Evolutionary conservation across 92 coral and sea anemone genomes (phyloP).

Genomic region (Parazoanthus darwini): DNA sequence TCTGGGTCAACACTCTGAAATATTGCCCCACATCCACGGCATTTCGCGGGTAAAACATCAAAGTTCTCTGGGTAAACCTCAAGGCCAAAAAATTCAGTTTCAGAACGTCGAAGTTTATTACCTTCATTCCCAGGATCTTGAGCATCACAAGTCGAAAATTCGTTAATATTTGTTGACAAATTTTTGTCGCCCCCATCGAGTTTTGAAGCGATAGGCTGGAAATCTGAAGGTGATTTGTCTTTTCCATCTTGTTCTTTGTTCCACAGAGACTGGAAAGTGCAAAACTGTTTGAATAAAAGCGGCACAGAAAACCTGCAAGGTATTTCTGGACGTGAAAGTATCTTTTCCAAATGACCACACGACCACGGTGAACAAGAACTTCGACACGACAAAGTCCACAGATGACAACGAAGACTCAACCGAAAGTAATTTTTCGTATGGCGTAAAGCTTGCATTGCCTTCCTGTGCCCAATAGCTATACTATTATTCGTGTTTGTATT

Average conservation of each 20-base stretch:
- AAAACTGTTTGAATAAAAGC: conserved; percentile 3
- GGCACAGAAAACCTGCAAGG: not conserved
- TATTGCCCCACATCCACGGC: conserved; percentile 90
- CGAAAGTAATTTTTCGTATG: not conserved
- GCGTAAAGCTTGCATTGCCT: conserved; percentile 9
- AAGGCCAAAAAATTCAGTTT: conserved; percentile 37
- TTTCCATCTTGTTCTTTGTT: conserved; percentile 16
- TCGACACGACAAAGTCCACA: not conserved
- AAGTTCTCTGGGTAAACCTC: conserved; percentile 66
- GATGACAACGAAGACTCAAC: not conserved
- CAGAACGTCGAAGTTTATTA: not conserved
- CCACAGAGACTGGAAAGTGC: not conserved
- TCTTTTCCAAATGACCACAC: not conserved
- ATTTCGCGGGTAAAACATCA: conserved; percentile 77
- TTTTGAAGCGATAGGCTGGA: not conserved
- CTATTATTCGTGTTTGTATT: no score
- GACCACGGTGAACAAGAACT: not conserved
- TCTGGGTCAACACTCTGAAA: conserved; percentile 78
- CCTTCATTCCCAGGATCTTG: not conserved
- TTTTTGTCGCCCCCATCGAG: not conserved
- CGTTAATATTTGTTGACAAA: not conserved
- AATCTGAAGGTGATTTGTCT: not conserved
- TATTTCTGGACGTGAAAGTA: not conserved
- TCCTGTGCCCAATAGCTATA: no score
- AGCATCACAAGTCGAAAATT: not conserved